phyloP scores from a whole-genome alignment of 1,140 invertebrate species.

The Plutomurus gul region DNA sequence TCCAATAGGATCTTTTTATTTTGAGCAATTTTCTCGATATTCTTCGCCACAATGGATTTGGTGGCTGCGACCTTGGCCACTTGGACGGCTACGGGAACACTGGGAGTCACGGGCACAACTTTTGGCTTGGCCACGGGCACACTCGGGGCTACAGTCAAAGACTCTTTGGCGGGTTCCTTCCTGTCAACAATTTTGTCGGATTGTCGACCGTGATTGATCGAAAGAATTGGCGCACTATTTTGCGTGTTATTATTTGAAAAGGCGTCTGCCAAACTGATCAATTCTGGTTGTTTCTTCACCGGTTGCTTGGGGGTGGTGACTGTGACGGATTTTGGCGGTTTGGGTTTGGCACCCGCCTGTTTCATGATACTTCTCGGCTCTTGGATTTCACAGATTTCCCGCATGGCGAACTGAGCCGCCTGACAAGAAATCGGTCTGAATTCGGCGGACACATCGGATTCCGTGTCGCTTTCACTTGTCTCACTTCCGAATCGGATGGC shows the following conservation, averaged over 20 bases:
- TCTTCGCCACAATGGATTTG: not conserved
- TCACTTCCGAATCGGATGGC: conserved; percentile 51
- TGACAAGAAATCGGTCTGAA: conserved; percentile 29
- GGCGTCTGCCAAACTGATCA: not conserved
- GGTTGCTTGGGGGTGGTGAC: not conserved
- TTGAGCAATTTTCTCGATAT: conserved; percentile 56
- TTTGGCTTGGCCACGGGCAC: not conserved
- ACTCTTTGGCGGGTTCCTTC: not conserved
- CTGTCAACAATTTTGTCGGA: not conserved
- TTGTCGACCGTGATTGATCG: not conserved
- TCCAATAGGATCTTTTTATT: conserved; percentile 32
- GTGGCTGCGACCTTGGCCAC: not conserved
- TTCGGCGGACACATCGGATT: conserved; percentile 51
- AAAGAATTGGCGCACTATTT: no score
- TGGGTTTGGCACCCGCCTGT: not conserved
- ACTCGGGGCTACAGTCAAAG: not conserved
- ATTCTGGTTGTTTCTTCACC: conserved; percentile 4
- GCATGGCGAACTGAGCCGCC: conserved; percentile 50
- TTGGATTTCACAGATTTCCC: conserved; percentile 46
- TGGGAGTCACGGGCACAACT: not conserved
- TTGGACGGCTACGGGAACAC: not conserved
- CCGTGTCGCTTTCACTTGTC: conserved; percentile 53
- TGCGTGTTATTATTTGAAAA: not conserved
- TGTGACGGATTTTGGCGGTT: conserved; percentile 60
- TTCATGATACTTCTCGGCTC: conserved; percentile 38